These are phyloP conservation scores for Hafferia zeledoni DNA, from an alignment of 2,797 vertebrate species.

Conservation along the genomic window DNA sequence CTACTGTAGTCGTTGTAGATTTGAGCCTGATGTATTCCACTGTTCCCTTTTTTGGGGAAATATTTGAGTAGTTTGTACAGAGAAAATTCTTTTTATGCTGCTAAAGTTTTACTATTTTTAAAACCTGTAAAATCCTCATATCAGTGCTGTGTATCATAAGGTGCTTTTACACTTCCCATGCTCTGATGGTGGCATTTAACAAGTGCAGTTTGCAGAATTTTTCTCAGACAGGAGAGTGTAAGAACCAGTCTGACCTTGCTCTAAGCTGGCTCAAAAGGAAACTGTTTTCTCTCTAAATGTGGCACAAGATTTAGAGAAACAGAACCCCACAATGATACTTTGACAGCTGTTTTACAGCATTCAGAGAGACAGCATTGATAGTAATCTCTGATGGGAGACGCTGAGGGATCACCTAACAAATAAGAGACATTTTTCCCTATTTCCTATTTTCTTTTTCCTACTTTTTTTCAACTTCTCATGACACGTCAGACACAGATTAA, in stretches of 20 bases:
- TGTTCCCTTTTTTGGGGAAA: neutral
- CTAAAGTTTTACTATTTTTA: neutral
- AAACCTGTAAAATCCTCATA: neutral
- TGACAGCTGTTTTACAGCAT: neutral
- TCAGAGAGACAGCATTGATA: fast-evolving
- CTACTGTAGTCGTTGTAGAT: neutral
- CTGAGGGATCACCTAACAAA: neutral
- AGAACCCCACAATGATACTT: neutral
- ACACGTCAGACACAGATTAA: neutral
- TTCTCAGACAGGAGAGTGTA: neutral
- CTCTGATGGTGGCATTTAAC: neutral
- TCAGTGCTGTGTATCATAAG: fast-evolving
- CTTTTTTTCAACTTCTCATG: neutral
- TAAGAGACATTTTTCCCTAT: neutral
- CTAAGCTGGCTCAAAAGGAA: neutral
- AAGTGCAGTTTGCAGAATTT: neutral
- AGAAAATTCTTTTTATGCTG: neutral
- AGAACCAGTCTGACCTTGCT: neutral
- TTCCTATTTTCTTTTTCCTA: neutral
- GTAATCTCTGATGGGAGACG: neutral
- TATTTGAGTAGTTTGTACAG: neutral
- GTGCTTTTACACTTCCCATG: neutral
- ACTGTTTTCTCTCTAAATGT: neutral
- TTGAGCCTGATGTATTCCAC: neutral
- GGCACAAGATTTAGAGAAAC: neutral